A percentile compares a stretch with the other conserved stretches of the same genome.
Evolutionary conservation across 2,888 invertebrate genomes (phyloP).

Genomic region (Gryllus longicercus): DNA sequence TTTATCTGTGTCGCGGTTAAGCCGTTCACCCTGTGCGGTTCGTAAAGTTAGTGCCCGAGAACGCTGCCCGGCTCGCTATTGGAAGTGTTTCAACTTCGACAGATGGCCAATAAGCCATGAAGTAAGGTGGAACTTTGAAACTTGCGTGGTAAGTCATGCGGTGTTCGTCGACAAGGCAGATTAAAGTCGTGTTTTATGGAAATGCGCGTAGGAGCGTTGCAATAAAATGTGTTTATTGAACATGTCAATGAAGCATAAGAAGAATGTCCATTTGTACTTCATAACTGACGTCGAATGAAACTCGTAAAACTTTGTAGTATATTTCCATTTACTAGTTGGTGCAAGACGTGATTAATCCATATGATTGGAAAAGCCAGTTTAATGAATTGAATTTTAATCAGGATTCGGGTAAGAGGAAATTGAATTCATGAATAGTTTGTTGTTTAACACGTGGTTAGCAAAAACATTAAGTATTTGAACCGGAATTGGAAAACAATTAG

Average conservation of each 20-base stretch:
- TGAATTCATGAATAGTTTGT: no score
- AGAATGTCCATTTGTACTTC: neutral
- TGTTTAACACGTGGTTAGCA: no score
- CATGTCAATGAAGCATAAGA: neutral
- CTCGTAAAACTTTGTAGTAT: neutral
- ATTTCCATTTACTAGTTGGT: no score
- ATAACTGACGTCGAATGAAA: neutral
- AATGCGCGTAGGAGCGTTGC: neutral
- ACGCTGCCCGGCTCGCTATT: neutral
- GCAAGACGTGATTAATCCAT: no score
- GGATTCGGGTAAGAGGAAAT: no score
- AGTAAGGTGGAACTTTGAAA: neutral
- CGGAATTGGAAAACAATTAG: no score
- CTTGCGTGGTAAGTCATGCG: neutral
- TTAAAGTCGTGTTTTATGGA: slow-evolving; percentile 1
- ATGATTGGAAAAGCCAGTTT: no score
- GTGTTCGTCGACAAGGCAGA: neutral
- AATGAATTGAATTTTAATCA: no score
- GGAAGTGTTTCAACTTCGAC: neutral
- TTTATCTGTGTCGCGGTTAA: neutral
- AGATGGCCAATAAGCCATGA: neutral
- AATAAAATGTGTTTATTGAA: neutral
- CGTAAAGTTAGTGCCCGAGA: neutral
- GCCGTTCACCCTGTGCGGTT: neutral
- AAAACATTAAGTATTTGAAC: no score